phyloP scores from a whole-genome alignment of 2,797 vertebrate species.

The Bufotes viridis region DNA sequence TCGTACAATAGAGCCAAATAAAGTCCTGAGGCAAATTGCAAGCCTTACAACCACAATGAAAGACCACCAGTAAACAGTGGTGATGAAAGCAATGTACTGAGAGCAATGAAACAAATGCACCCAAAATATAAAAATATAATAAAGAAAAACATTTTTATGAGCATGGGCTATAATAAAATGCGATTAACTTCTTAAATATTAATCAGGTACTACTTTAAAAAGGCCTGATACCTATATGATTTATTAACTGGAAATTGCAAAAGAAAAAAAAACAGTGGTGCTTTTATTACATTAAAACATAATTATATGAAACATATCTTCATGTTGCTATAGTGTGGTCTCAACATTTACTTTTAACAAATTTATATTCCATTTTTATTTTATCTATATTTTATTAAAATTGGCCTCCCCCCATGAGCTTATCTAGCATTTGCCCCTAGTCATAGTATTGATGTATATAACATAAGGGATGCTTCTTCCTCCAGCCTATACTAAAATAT shows the following conservation, averaged over 20 bases:
- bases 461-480: conserved; percentile 4
- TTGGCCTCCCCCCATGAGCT: background rate
- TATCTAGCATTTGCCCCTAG: conserved; percentile 1
- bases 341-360: background rate
- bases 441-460: conserved; percentile 8
- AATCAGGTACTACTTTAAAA: too few relatives aligned
- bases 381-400: background rate
- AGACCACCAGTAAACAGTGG: background rate
- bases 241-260: background rate
- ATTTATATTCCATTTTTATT: background rate
- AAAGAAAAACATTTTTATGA: background rate
- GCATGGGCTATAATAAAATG: background rate
- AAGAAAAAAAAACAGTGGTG: background rate
- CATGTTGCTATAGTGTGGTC: background rate
- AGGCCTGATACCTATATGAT: background rate
- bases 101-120: background rate
- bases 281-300: background rate
- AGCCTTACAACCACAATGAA: background rate
- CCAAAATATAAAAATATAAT: background rate
- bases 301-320: background rate
- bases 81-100: conserved; percentile 12
- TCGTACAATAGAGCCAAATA: background rate
- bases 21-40: conserved; percentile 19
- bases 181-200: background rate
- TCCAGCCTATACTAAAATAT: conserved; percentile 42